Conservation (phyloP, 2,888 invertebrate genomes). For the Noctua janthina region DNA sequence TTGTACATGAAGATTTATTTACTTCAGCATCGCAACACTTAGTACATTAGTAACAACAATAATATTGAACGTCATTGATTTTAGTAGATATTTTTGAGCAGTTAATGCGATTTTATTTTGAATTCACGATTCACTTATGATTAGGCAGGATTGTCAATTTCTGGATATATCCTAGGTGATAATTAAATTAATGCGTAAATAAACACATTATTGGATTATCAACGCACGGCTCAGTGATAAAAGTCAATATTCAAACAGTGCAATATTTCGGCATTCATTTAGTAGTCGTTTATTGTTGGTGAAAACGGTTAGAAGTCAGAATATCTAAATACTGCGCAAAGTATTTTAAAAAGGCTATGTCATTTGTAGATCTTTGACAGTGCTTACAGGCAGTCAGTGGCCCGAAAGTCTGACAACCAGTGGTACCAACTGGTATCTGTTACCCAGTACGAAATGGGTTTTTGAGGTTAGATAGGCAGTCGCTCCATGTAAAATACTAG, state of each 20-base stretch:
- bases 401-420: too few species aligned
- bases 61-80: constrained; percentile 1
- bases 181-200: neutral
- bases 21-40: constrained; percentile 26
- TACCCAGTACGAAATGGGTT: too few species aligned
- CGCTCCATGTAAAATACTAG: too few species aligned
- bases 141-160: neutral
- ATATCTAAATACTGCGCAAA: neutral
- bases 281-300: neutral
- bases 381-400: too few species aligned
- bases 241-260: too few species aligned
- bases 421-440: too few species aligned
- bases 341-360: too few species aligned
- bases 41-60: constrained; percentile 28
- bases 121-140: neutral
- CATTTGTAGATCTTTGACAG: too few species aligned
- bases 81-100: neutral
- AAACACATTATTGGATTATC: neutral
- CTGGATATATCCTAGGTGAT: neutral
- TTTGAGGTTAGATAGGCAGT: too few species aligned
- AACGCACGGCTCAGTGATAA: too few species aligned
- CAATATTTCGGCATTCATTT: neutral
- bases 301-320: neutral
- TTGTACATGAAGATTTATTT: constrained; percentile 53
- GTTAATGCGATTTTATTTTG: too few species aligned